Conservation (phyloP, 1,140 invertebrate species). For the Harpegnathos saltator region DNA sequence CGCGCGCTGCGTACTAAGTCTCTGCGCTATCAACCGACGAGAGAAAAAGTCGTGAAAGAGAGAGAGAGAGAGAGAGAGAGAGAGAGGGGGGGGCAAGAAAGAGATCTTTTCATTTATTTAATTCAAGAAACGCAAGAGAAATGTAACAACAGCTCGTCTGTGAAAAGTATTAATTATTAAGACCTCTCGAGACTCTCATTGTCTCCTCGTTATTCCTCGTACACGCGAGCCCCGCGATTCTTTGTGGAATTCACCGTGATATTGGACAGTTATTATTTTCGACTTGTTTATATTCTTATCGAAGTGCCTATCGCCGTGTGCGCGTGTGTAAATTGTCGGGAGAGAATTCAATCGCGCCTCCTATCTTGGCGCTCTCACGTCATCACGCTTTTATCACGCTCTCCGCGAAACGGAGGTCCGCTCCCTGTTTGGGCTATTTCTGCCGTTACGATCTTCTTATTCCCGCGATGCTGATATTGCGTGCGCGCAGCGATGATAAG, state of each 20-base stretch:
- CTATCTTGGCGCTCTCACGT: not conserved
- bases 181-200: not conserved
- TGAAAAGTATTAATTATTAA: constrained; percentile 21
- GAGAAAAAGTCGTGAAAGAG: not conserved
- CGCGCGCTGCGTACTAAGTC: constrained; percentile 32
- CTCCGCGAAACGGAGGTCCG: constrained; percentile 8
- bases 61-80: too few relatives aligned
- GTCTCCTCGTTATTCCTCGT: constrained; percentile 4
- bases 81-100: too few relatives aligned
- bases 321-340: constrained; percentile 17
- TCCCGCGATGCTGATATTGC: constrained; percentile 39
- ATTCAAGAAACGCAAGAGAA: not conserved
- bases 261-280: not conserved
- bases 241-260: not conserved
- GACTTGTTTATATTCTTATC: not conserved
- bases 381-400: constrained; percentile 2
- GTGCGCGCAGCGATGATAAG: constrained; percentile 37
- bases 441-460: constrained; percentile 29
- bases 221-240: not conserved
- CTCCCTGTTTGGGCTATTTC: not conserved
- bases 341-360: constrained; percentile 46
- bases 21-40: constrained; percentile 11
- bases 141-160: not conserved
- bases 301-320: not conserved
- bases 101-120: constrained; percentile 12